Percentiles rank a stretch among this genome's conserved stretches.
Evolutionary conservation across 2,888 invertebrate species (phyloP).

Genomic region (Erebia ligea): DNA sequence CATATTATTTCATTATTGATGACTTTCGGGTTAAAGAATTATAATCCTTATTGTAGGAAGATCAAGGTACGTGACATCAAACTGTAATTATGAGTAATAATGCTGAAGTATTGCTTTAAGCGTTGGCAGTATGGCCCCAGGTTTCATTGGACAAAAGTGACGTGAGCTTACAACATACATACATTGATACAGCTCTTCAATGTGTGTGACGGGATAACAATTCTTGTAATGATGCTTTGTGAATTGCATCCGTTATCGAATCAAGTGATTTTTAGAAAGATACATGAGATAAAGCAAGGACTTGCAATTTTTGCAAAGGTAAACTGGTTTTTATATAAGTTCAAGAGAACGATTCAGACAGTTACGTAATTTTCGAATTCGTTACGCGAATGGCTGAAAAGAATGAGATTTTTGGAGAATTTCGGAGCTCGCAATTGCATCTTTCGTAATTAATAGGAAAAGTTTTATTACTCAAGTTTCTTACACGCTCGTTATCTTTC

Average conservation of each 20-base stretch:
- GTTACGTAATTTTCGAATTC: background rate
- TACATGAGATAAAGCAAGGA: conserved; percentile 27
- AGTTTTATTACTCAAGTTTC: conserved; percentile 31
- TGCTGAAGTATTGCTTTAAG: too few species aligned
- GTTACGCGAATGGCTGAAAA: background rate
- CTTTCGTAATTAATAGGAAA: conserved; percentile 10
- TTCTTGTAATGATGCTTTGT: conserved; percentile 53
- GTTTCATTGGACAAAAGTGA: conserved; percentile 56
- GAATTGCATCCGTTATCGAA: conserved; percentile 47
- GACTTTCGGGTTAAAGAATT: too few species aligned
- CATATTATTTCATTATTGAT: too few species aligned
- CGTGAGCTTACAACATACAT: conserved; percentile 42
- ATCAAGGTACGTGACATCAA: too few species aligned
- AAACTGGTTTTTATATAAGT: background rate
- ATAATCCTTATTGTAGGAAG: too few species aligned
- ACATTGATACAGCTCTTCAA: conserved; percentile 30
- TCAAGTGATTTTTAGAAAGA: conserved; percentile 46
- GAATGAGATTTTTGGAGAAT: background rate
- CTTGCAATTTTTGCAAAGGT: background rate
- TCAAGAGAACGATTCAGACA: background rate
- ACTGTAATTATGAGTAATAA: too few species aligned
- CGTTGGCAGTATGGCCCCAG: too few species aligned
- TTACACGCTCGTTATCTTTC: conserved; percentile 20
- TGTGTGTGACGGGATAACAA: conserved; percentile 46
- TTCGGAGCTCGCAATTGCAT: background rate